phyloP scores from a whole-genome alignment of 2,113 vertebrate species.

The Galbula dea region DNA sequence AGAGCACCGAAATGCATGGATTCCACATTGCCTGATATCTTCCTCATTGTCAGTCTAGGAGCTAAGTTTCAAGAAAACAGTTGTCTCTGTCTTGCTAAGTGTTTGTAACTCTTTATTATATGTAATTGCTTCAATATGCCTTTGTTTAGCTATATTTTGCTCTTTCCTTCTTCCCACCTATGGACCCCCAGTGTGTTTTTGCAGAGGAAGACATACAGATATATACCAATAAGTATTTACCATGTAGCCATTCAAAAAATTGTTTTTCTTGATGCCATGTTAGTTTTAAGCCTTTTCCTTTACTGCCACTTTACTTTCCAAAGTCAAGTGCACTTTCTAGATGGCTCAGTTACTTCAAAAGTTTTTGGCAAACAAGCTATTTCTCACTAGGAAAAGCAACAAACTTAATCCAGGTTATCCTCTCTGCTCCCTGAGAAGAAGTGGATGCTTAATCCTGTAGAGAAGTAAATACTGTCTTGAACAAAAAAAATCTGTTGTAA shows the following conservation, averaged over 20 bases:
- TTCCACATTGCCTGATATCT: not conserved
- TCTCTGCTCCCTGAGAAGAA: not conserved
- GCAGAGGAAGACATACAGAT: not conserved
- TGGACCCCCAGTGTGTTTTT: not conserved
- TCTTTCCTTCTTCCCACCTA: not conserved
- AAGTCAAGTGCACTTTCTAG: not conserved
- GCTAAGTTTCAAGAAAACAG: not conserved
- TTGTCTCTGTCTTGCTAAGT: not conserved
- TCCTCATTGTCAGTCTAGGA: not conserved
- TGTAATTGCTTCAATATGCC: not conserved
- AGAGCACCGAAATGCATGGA: not conserved
- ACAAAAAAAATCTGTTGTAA: not conserved
- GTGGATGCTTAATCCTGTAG: conserved; percentile 10
- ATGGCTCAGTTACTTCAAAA: not conserved
- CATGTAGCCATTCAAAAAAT: not conserved
- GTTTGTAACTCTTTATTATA: not conserved
- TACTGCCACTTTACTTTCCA: not conserved
- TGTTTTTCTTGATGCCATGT: not conserved
- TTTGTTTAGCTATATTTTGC: not conserved
- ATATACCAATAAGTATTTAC: not conserved
- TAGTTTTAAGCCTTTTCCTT: conserved; percentile 3
- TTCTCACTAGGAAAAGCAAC: not conserved
- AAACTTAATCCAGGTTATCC: conserved; percentile 39
- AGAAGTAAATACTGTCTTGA: conserved; percentile 11
- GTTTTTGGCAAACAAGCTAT: conserved; percentile 22